Conservation (phyloP, 2,888 invertebrate species). For the Sarcophaga rosellei region DNA sequence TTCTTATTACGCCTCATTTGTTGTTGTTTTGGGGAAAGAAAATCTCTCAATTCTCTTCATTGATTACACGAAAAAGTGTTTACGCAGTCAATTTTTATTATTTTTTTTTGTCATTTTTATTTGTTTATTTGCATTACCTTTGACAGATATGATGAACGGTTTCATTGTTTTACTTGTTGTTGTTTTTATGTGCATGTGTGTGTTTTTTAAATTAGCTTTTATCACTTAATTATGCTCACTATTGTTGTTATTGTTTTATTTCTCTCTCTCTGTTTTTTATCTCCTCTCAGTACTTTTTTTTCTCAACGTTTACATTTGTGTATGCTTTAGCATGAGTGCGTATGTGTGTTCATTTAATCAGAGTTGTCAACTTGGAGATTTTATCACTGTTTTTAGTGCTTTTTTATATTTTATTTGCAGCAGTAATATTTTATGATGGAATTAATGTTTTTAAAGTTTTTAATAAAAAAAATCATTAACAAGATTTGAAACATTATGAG, state of each 20-base stretch:
- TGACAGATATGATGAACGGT: neutral
- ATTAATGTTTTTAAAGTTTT: too few species aligned
- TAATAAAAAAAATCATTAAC: too few species aligned
- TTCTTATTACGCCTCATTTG: neutral
- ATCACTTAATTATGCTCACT: too few species aligned
- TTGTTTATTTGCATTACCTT: neutral
- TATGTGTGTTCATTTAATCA: neutral
- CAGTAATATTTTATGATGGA: too few species aligned
- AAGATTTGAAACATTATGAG: too few species aligned
- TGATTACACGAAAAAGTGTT: constrained; percentile 55
- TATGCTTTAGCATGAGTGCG: too few species aligned
- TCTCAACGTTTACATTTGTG: too few species aligned
- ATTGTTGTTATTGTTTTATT: neutral
- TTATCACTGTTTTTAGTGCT: neutral
- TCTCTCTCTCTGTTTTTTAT: too few species aligned
- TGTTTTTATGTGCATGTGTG: neutral
- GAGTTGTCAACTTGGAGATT: neutral
- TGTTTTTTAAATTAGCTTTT: too few species aligned
- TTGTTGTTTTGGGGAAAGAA: constrained; percentile 13
- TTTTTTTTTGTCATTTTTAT: constrained; percentile 34
- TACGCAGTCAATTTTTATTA: constrained; percentile 52
- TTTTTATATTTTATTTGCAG: too few species aligned
- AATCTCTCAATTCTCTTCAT: constrained; percentile 1
- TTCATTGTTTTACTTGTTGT: neutral
- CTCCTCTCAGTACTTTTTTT: too few species aligned